Evolutionary conservation across 2,888 invertebrate species (phyloP), one percentile per base, ranked within the genome.

Genomic region (Ceriagrion tenellum): DNA sequence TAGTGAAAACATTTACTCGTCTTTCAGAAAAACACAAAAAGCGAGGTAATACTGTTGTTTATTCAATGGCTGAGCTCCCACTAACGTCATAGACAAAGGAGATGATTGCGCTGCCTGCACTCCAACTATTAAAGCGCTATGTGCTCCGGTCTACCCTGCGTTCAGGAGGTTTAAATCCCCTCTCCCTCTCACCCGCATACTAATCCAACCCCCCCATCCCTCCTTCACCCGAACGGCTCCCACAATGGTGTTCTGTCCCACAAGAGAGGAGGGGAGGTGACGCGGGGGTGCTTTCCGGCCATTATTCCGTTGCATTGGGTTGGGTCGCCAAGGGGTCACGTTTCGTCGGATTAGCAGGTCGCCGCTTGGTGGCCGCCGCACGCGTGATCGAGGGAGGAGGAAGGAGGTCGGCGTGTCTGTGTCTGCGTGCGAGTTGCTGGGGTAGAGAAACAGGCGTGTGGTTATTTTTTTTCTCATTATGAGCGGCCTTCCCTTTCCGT

Each of bases 261-360:
- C n/a, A 0, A 13, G 0, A 4, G 16, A 2, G 81, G 30, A 81
- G 81, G 35, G 35, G 35, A 13, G 0, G 35, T 18, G n/a, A n/a
- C n/a, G n/a, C n/a, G n/a, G n/a, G 69, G 74, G 35, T n/a, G 0
- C 8, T 35, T 81, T 81, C 81, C 81, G 81, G 81, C 81, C 30
- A 81, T 81, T 81, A 81, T 81, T 81, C 81, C 35, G 81, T 81
- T 81, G 81, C 81, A 30, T 30, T 16, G 81, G n/a, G 81, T 81
- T 81, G 81, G 30, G 35, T 81, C 81, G 81, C 23, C 18, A 16
- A 35, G 35, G 81, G 81, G 35, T 81, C 81, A 81, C 81, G 81
- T 81, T 81, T n/a, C 35, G 81, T 35, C 35, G 81, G 81, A 81
- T 81, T 81, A 81, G 81, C 81, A 81, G 81, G 81, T 81, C 81